These are phyloP conservation scores for Graptemys geographica DNA, from an alignment of 2,797 vertebrate genomes.

Conservation along the genomic window DNA sequence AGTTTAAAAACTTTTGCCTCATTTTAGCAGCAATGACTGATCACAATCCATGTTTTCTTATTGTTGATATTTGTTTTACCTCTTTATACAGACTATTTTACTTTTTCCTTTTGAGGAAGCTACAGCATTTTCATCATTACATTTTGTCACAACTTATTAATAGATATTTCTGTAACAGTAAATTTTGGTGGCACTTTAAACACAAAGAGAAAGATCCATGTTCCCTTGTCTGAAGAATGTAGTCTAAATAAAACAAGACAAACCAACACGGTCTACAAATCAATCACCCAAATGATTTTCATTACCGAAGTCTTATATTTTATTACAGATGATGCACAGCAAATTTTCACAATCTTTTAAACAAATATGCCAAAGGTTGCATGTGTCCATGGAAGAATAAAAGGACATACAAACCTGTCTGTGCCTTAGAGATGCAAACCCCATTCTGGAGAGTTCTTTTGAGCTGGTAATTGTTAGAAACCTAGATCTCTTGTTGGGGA, in stretches of 20 bases:
- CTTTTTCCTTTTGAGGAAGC: neutral
- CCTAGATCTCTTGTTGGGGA: neutral
- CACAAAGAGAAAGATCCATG: too few relatives aligned
- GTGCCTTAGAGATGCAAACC: neutral
- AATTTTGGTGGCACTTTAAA: accelerated
- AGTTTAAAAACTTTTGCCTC: neutral
- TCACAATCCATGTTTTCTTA: neutral
- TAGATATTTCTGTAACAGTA: neutral
- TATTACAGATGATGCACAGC: neutral
- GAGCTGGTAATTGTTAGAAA: neutral
- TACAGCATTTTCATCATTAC: neutral
- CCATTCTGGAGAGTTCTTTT: neutral
- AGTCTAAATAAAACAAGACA: neutral
- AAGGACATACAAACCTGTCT: neutral
- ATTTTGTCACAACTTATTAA: neutral
- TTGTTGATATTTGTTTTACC: neutral
- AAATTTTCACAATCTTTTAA: neutral
- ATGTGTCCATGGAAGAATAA: neutral
- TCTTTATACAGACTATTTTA: neutral
- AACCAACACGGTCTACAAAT: neutral
- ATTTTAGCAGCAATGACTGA: neutral
- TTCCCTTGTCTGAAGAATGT: neutral
- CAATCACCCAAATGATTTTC: neutral
- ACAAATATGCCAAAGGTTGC: neutral
- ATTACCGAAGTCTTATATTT: neutral